Evolutionary conservation across 2,888 invertebrate species (phyloP).

Genomic region (Catonia carolina): DNA sequence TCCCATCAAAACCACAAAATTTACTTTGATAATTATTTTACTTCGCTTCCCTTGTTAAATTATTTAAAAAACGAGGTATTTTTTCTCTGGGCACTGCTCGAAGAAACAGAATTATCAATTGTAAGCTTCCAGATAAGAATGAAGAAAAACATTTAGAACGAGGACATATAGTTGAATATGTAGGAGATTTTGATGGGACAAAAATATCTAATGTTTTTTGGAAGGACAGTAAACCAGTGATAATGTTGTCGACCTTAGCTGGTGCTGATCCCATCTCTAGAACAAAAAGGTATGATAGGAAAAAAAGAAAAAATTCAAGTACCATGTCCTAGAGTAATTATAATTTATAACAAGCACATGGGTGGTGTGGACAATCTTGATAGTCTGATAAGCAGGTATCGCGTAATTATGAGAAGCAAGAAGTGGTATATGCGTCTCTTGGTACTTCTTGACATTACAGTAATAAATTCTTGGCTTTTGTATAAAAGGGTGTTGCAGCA

Average conservation of each 20-base stretch:
- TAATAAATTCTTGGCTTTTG: slow-evolving; percentile 36
- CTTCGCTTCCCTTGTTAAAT: slow-evolving; percentile 21
- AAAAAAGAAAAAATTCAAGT: slow-evolving; percentile 37
- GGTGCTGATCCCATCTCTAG: slow-evolving; percentile 37
- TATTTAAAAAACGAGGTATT: slow-evolving; percentile 7
- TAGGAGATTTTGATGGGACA: slow-evolving; percentile 10
- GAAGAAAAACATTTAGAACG: slow-evolving; percentile 8
- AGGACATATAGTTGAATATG: slow-evolving; percentile 13
- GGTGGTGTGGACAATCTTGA: slow-evolving; percentile 40
- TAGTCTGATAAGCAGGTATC: slow-evolving; percentile 35
- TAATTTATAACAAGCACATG: slow-evolving; percentile 41
- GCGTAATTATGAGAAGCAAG: slow-evolving; percentile 36
- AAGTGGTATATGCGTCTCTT: slow-evolving; percentile 41
- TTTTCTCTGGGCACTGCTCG: slow-evolving; percentile 6
- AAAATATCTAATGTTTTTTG: slow-evolving; percentile 26
- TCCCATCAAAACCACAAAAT: slow-evolving; percentile 15
- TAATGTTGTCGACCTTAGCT: slow-evolving; percentile 36
- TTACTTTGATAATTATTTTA: slow-evolving; percentile 29
- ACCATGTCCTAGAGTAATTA: slow-evolving; percentile 38
- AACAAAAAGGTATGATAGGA: slow-evolving; percentile 38
- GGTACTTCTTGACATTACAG: slow-evolving; percentile 36
- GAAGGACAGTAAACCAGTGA: slow-evolving; percentile 39
- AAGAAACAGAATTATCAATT: slow-evolving; percentile 8
- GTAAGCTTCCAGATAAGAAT: slow-evolving; percentile 15
- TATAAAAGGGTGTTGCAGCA: slow-evolving; percentile 1